Evolutionary conservation across 2,888 invertebrate species (phyloP).

Genomic region (Copidosoma aretas): DNA sequence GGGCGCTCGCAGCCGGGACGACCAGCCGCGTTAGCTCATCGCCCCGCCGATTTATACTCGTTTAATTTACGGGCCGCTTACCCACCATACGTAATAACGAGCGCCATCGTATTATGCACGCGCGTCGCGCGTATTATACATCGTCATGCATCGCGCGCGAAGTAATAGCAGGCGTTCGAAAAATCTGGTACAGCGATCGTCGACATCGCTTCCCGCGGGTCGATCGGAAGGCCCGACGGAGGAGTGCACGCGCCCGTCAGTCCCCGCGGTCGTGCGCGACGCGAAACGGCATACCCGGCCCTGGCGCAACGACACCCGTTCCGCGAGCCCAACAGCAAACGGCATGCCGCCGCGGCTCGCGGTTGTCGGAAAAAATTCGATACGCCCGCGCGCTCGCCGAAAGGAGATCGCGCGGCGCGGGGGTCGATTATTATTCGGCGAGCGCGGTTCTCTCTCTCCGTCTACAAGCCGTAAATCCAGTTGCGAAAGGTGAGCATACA

Average conservation of each 20-base stretch:
- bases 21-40: constrained; percentile 6
- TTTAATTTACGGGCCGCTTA: constrained; percentile 27
- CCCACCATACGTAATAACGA: not conserved
- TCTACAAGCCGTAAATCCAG: no score
- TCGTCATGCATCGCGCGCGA: no score
- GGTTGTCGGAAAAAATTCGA: not conserved
- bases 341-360: not conserved
- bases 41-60: constrained; percentile 12
- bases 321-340: not conserved
- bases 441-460: no score
- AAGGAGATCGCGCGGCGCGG: no score
- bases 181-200: not conserved
- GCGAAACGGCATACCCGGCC: no score
- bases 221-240: not conserved
- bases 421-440: no score
- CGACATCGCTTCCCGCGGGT: not conserved
- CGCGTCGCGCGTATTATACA: no score
- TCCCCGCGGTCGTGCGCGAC: no score
- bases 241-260: not conserved
- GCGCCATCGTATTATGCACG: no score
- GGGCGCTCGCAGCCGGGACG: not conserved
- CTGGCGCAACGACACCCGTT: no score
- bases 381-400: not conserved
- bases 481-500: constrained; percentile 1
- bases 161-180: not conserved